Conservation (phyloP, 2,888 invertebrate genomes). For the Acanthosoma haemorrhoidale region DNA sequence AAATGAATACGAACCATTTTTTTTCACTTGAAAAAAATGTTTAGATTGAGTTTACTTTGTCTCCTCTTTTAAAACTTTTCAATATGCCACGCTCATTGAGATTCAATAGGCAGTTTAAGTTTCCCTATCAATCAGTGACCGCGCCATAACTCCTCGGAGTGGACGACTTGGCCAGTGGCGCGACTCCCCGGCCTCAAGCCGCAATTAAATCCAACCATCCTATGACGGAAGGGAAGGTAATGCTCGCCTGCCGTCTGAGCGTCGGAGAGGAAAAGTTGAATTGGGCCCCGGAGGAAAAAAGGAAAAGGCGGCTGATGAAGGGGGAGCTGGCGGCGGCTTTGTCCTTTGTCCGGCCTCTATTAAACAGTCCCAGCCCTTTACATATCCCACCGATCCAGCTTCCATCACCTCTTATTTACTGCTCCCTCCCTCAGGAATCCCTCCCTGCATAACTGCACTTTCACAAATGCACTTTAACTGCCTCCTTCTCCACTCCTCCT, state of each 20-base stretch:
- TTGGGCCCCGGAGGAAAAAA: slow-evolving; percentile 29
- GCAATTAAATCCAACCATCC: too few relatives aligned
- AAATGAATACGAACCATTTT: too few relatives aligned
- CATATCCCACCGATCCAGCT: slow-evolving; percentile 25
- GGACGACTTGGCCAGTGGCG: too few relatives aligned
- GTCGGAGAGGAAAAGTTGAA: slow-evolving; percentile 20
- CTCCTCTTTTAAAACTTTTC: too few relatives aligned
- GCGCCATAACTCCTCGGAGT: too few relatives aligned
- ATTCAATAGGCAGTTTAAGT: too few relatives aligned
- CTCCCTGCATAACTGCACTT: slow-evolving; percentile 14
- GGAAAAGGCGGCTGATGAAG: slow-evolving; percentile 33
- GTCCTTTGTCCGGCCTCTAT: slow-evolving; percentile 20
- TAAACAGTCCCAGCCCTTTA: slow-evolving; percentile 7
- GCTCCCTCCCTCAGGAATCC: slow-evolving; percentile 13
- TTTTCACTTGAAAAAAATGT: too few relatives aligned
- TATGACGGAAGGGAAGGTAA: slow-evolving; percentile 14
- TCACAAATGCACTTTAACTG: slow-evolving; percentile 22
- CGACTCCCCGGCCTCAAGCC: too few relatives aligned
- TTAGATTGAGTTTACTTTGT: too few relatives aligned
- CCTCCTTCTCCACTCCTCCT: not conserved
- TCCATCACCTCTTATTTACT: slow-evolving; percentile 26
- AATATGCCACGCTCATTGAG: too few relatives aligned
- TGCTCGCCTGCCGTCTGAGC: not conserved
- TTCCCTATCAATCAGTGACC: too few relatives aligned
- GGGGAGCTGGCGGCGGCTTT: slow-evolving; percentile 31